phyloP scores from a whole-genome alignment of 2,797 vertebrate species.

The Taeniopygia guttata region DNA sequence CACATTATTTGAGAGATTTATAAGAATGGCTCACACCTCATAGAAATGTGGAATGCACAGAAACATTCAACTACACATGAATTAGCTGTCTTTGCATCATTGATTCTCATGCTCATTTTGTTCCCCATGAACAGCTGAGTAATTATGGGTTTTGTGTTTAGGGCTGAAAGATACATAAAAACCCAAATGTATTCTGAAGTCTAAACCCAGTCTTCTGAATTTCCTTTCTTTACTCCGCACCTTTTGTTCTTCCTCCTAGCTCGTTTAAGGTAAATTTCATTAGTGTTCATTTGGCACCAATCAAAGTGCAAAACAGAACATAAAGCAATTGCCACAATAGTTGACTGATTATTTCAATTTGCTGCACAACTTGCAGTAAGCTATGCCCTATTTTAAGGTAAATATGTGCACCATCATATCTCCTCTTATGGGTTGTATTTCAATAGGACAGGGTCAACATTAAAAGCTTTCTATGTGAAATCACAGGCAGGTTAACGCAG shows the following conservation, averaged over 20 bases:
- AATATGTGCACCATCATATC: background rate
- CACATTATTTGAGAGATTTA: background rate
- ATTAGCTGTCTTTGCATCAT: background rate
- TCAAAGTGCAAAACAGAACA: background rate
- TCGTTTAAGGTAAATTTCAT: background rate
- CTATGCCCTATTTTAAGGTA: background rate
- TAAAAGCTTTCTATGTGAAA: background rate
- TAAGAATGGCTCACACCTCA: background rate
- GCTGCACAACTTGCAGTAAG: background rate
- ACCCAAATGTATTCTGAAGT: background rate
- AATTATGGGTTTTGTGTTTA: background rate
- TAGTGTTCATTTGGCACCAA: background rate
- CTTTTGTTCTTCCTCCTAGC: background rate
- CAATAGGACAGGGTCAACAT: background rate
- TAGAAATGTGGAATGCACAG: background rate
- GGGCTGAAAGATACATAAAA: background rate
- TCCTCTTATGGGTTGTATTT: background rate
- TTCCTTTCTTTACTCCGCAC: background rate
- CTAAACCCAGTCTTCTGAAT: background rate
- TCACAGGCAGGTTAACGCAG: rapidly evolving
- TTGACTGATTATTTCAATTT: background rate
- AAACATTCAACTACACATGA: background rate
- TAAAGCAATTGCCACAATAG: background rate
- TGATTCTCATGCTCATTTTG: background rate
- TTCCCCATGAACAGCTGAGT: background rate